These are phyloP conservation scores for Drosophila anomalipes DNA, from an alignment of 2,888 invertebrate genomes.

Conservation along the genomic window DNA sequence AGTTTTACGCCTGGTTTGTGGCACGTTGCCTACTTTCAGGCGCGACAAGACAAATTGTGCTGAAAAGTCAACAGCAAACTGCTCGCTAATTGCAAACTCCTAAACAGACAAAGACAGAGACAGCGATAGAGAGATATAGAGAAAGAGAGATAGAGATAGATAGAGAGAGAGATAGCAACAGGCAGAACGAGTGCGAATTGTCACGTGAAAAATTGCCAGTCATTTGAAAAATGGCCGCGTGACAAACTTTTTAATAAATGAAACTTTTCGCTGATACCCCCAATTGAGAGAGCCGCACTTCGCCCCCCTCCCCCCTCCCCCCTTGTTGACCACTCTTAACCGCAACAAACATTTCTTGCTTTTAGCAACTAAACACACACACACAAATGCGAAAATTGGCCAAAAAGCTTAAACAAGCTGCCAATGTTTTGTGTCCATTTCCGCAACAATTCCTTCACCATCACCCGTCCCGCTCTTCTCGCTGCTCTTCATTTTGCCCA, in stretches of 20 bases:
- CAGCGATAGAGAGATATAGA: not conserved
- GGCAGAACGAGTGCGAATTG: slow-evolving; percentile 53
- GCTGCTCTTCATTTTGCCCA: slow-evolving; percentile 37
- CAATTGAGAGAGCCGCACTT: not conserved
- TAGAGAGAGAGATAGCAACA: not conserved
- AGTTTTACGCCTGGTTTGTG: slow-evolving; percentile 60
- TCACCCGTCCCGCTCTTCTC: not conserved
- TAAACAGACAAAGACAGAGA: slow-evolving; percentile 8
- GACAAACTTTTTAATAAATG: slow-evolving; percentile 79
- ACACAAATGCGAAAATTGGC: slow-evolving; percentile 70
- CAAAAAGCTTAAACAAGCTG: slow-evolving; percentile 79
- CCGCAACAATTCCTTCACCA: slow-evolving; percentile 36
- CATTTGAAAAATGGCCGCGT: slow-evolving; percentile 75
- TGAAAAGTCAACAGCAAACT: slow-evolving; percentile 73
- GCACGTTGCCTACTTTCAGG: slow-evolving; percentile 67
- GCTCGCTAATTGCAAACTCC: slow-evolving; percentile 70
- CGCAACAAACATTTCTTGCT: slow-evolving; percentile 53
- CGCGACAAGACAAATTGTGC: slow-evolving; percentile 75
- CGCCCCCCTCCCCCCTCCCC: not conserved
- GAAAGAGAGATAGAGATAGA: not conserved
- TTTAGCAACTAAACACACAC: slow-evolving; percentile 35
- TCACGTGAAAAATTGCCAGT: slow-evolving; percentile 79
- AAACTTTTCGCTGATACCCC: slow-evolving; percentile 61
- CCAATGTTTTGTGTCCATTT: slow-evolving; percentile 79
- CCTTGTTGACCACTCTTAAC: slow-evolving; percentile 57